A percentile compares a stretch with the other conserved stretches of the same genome.
Evolutionary conservation across 2,113 vertebrate genomes (phyloP).

Genomic region (Glaucomys volans): DNA sequence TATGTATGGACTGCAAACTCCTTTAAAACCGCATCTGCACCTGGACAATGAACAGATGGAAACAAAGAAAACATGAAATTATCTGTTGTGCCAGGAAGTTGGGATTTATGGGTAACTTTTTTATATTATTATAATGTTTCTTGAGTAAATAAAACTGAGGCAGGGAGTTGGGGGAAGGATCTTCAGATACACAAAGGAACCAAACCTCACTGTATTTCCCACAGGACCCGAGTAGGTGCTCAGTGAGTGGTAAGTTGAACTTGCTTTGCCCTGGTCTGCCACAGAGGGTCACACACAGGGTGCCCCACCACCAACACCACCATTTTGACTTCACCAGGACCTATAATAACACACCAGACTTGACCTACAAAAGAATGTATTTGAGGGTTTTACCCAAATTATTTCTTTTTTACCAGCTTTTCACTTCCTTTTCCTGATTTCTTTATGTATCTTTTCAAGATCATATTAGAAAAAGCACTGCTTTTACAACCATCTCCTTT

Average conservation of each 20-base stretch:
- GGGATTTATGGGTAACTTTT: not conserved
- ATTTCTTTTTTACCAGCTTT: not conserved
- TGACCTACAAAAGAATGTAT: not conserved
- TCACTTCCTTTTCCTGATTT: not conserved
- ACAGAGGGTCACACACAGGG: not conserved
- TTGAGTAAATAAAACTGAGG: constrained; percentile 30
- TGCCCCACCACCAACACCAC: not conserved
- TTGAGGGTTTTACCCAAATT: not conserved
- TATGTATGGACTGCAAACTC: not conserved
- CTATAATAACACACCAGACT: not conserved
- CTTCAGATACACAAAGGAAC: constrained; percentile 8
- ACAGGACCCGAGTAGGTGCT: not conserved
- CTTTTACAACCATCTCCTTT: not conserved
- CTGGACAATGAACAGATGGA: not conserved
- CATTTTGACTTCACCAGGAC: not conserved
- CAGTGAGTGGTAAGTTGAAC: not conserved
- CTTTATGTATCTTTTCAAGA: not conserved
- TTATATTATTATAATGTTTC: not conserved
- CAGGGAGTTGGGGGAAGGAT: not conserved
- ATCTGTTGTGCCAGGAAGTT: not conserved
- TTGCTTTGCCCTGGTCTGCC: not conserved
- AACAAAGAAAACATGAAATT: not conserved
- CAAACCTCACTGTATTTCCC: not conserved
- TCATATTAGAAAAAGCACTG: not conserved
- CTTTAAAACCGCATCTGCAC: not conserved